Evolutionary conservation across 1,140 invertebrate genomes (phyloP), one percentile per base, ranked within the genome.

Genomic region (Hestina assimilis): DNA sequence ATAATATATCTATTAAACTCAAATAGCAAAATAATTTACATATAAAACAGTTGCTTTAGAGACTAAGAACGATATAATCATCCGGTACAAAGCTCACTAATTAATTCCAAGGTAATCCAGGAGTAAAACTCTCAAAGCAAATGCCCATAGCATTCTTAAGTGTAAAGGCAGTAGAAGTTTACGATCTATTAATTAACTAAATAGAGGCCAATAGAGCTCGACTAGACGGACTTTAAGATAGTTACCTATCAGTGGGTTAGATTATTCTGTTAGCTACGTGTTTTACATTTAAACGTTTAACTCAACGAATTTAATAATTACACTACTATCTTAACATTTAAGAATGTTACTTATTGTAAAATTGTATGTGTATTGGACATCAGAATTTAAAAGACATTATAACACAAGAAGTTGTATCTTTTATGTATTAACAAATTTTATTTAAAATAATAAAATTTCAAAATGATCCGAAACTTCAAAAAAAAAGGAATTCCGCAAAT

Each of bases 151-250:
- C 31, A 46, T 19, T 46, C 42, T 46, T 40, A 40, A 47, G 33
- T 21, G 17, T 43, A 47, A 55, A 47, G 33, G 47, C 40, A 41
- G 15, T 29, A 11, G 19, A 43, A 59, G 21, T 29, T 52, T 59
- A 59, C 41, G 20, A 59, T 40, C 56, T 52, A 52, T 59, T 59
- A 59, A 45, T 59, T 59, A 52, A 59, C 29, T 59, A 52, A 52
- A 59, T 46, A 59, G 35, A 48, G 45, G 42, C 45, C 43, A 47
- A 48, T 48, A 48, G 29, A 48, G 29, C 28, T 33, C 17, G 31
- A 24, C 42, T 40, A 28, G 46, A 20, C 29, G 46, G 31, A 35
- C 46, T 48, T 28, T 5, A 9, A 54, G 29, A 43, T 33, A 45
- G 52, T 45, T 48, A 12, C 19, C 52, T 54, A 43, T 45, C 41